Evolutionary conservation across 1,140 invertebrate species (phyloP).

Genomic region (Orius laevigatus): DNA sequence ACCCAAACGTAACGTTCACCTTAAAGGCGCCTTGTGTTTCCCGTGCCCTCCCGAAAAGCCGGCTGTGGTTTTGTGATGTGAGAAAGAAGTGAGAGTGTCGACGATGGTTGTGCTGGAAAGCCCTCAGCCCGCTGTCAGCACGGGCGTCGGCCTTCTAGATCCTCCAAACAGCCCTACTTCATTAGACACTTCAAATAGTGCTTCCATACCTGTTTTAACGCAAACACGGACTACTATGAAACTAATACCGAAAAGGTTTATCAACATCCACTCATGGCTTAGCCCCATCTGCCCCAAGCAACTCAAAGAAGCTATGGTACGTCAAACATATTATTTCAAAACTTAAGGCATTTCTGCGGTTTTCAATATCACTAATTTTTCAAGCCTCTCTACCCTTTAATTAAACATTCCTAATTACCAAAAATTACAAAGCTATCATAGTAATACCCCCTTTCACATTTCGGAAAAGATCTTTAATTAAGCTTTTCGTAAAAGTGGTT

Average conservation of each 20-base stretch:
- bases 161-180: constrained; percentile 14
- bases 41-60: too few relatives aligned
- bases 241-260: constrained; percentile 72
- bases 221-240: constrained; percentile 41
- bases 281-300: constrained; percentile 57
- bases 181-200: constrained; percentile 1
- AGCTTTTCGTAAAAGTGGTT: too few relatives aligned
- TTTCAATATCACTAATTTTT: neutral
- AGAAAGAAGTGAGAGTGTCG: constrained; percentile 7
- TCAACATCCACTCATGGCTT: constrained; percentile 74
- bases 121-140: constrained; percentile 24
- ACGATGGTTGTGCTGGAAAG: constrained; percentile 56
- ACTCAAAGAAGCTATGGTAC: constrained; percentile 50
- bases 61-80: too few relatives aligned
- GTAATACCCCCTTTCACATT: too few relatives aligned
- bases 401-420: too few relatives aligned
- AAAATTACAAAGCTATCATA: too few relatives aligned
- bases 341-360: neutral
- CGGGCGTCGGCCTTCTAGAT: constrained; percentile 32
- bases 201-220: constrained; percentile 13
- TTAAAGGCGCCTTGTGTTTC: neutral
- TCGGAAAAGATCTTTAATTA: too few relatives aligned
- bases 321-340: constrained; percentile 25
- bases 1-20: constrained; percentile 18
- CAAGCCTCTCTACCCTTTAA: too few relatives aligned